Evolutionary conservation across 2,113 vertebrate species (phyloP).

Genomic region (Pygoscelis antarcticus): DNA sequence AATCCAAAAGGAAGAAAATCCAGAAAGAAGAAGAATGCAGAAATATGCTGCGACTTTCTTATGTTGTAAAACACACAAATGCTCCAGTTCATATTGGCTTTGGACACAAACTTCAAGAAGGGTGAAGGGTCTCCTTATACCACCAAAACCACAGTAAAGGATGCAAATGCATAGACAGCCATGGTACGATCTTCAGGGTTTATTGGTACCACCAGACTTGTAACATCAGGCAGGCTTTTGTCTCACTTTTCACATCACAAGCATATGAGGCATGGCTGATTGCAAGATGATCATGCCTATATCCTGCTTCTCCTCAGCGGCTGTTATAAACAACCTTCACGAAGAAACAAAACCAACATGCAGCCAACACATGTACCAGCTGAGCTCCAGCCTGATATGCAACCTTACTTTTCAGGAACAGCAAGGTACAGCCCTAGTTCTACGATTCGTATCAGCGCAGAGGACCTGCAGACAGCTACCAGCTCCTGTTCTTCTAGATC

Average conservation of each 20-base stretch:
- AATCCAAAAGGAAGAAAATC: background rate
- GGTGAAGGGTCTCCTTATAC: background rate
- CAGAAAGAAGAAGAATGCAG: background rate
- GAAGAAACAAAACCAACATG: background rate
- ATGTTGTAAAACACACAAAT: background rate
- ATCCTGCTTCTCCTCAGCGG: background rate
- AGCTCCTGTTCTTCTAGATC: background rate
- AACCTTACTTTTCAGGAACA: background rate
- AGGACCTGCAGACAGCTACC: background rate
- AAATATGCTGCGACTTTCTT: background rate
- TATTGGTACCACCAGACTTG: background rate
- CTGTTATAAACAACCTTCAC: background rate
- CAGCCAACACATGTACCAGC: background rate
- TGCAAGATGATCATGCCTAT: background rate
- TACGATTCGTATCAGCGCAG: background rate
- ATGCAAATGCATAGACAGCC: background rate
- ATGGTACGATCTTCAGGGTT: fast-evolving
- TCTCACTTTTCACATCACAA: background rate
- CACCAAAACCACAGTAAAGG: background rate
- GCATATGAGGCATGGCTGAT: background rate
- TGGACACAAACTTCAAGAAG: background rate
- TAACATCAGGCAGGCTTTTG: background rate
- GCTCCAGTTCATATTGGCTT: background rate
- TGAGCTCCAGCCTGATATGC: background rate
- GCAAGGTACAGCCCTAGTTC: background rate